phyloP scores from a whole-genome alignment of 1,140 invertebrate genomes.

The Diachasmimorpha longicaudata region DNA sequence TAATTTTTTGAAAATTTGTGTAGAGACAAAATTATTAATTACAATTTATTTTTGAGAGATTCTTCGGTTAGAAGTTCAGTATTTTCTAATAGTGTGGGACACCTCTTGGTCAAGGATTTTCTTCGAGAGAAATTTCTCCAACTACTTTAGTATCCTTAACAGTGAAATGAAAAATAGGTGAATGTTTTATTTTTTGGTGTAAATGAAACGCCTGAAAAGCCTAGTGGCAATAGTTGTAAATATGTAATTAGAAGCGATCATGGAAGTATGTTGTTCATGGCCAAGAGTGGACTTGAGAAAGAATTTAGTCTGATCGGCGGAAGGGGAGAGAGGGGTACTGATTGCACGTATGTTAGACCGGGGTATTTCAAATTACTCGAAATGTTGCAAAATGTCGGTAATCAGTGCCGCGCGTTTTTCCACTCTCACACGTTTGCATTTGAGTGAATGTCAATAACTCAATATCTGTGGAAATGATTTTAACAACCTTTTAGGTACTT shows the following conservation, averaged over 20 bases:
- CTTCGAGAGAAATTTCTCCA: no score
- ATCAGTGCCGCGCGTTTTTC: background rate
- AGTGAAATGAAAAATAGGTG: background rate
- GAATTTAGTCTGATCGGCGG: background rate
- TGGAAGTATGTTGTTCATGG: conserved; percentile 18
- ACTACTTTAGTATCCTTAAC: background rate
- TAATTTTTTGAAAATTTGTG: no score
- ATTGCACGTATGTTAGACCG: background rate
- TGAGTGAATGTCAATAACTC: conserved; percentile 26
- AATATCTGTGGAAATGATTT: background rate
- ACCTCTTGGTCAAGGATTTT: no score
- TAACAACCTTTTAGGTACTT: background rate
- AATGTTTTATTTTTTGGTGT: background rate
- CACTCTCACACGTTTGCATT: background rate
- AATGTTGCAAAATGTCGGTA: background rate
- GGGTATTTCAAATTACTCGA: background rate
- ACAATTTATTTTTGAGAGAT: no score
- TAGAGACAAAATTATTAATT: no score
- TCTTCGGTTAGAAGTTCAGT: no score
- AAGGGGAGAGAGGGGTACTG: background rate
- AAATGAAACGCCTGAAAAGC: background rate
- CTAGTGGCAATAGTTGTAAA: background rate
- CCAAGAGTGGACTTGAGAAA: background rate
- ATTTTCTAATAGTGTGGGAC: no score
- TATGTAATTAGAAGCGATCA: conserved; percentile 3